Conservation (phyloP, 2,797 vertebrate species). For the Cyclura pinguis region DNA sequence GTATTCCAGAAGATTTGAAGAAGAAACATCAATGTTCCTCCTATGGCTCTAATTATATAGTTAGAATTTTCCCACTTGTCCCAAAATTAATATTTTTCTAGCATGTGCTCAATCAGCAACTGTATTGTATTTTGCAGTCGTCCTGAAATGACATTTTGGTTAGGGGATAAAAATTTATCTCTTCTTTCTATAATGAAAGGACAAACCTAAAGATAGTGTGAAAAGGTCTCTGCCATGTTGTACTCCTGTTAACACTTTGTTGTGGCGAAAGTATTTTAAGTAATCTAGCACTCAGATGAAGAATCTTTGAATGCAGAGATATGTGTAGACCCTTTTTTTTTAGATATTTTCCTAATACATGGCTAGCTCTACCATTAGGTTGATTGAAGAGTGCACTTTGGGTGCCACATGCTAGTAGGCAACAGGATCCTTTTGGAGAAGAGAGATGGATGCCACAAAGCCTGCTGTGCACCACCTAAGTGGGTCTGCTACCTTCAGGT, state of each 20-base stretch:
- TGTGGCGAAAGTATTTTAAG: background rate
- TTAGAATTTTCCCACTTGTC: background rate
- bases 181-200: background rate
- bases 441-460: no score
- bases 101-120: background rate
- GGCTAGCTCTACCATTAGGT: background rate
- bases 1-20: background rate
- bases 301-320: background rate
- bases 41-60: background rate
- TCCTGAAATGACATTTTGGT: background rate
- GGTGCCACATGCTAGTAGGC: no score
- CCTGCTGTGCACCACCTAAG: no score
- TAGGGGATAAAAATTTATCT: constrained; percentile 14
- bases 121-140: background rate
- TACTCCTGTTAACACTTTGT: background rate
- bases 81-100: background rate
- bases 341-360: background rate
- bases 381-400: no score
- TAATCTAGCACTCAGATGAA: background rate
- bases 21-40: background rate
- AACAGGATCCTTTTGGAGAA: no score
- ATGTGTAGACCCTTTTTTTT: background rate
- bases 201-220: background rate
- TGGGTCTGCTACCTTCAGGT: no score
- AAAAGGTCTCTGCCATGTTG: background rate